Evolutionary conservation across 2,113 vertebrate species (phyloP).

Genomic region (Oryzias javanicus): DNA sequence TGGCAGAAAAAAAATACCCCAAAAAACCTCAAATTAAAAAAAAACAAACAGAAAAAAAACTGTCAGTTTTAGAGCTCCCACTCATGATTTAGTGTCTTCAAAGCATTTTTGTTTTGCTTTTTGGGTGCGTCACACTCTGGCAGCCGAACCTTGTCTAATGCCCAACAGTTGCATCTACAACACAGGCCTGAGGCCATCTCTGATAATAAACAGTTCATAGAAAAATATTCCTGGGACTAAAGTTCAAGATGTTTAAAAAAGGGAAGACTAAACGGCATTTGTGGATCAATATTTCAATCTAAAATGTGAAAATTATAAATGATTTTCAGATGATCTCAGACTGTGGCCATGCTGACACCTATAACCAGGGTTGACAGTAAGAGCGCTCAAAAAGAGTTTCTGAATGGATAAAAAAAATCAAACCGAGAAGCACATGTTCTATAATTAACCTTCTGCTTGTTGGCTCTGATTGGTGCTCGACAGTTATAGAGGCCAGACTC

Average conservation of each 20-base stretch:
- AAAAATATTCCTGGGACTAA: slow-evolving; percentile 18
- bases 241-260: slow-evolving; percentile 9
- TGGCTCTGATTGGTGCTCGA: no score
- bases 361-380: no score
- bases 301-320: no score
- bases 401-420: not conserved
- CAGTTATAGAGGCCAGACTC: not conserved
- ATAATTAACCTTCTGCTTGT: no score
- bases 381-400: not conserved
- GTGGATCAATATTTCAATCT: no score
- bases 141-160: slow-evolving; percentile 65
- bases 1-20: slow-evolving; percentile 24
- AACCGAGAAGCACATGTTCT: no score
- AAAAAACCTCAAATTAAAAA: slow-evolving; percentile 30
- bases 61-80: slow-evolving; percentile 47
- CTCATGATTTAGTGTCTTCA: slow-evolving; percentile 57
- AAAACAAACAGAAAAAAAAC: slow-evolving; percentile 14
- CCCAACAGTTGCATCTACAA: slow-evolving; percentile 62
- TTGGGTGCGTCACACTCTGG: slow-evolving; percentile 62
- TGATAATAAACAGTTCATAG: slow-evolving; percentile 43
- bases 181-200: slow-evolving; percentile 41
- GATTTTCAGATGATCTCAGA: no score
- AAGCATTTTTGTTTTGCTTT: slow-evolving; percentile 47
- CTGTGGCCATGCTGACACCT: no score
- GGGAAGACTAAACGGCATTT: no score